Conservation (phyloP, 2,888 invertebrate species). For the Capitulum mitella region DNA sequence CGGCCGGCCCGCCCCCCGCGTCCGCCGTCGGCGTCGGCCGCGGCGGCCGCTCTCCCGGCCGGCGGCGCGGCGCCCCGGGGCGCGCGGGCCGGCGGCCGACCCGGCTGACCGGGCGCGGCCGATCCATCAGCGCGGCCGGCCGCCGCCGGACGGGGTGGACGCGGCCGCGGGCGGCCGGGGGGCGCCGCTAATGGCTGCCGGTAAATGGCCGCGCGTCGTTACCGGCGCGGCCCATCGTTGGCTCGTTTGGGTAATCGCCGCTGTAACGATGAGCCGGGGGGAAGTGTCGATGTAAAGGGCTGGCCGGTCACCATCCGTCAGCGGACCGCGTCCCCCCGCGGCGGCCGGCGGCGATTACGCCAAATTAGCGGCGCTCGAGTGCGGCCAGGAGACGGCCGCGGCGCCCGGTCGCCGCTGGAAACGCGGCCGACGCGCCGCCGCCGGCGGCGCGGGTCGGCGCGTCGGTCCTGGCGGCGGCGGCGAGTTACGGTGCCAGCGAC, state of each 20-base stretch:
- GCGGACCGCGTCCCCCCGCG: not conserved
- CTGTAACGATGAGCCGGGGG: not conserved
- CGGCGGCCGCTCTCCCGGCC: not conserved
- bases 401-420: not conserved
- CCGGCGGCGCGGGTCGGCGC: not conserved
- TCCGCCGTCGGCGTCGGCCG: no score
- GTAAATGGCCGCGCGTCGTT: constrained; percentile 12
- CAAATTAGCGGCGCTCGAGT: not conserved
- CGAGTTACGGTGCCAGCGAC: not conserved
- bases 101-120: not conserved
- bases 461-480: not conserved
- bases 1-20: no score
- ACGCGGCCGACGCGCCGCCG: not conserved
- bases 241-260: not conserved
- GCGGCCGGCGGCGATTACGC: not conserved
- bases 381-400: not conserved
- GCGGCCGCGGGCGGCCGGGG: no score
- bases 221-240: not conserved
- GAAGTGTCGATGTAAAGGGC: not conserved
- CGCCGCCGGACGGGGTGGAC: not conserved
- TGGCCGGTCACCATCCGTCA: not conserved
- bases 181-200: constrained; percentile 5
- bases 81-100: not conserved
- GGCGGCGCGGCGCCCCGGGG: not conserved
- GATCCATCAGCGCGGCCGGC: not conserved